Evolutionary conservation across 2,113 vertebrate genomes (phyloP), one percentile per base, ranked within the genome.

Genomic region (Chloropsis cyanopogon): DNA sequence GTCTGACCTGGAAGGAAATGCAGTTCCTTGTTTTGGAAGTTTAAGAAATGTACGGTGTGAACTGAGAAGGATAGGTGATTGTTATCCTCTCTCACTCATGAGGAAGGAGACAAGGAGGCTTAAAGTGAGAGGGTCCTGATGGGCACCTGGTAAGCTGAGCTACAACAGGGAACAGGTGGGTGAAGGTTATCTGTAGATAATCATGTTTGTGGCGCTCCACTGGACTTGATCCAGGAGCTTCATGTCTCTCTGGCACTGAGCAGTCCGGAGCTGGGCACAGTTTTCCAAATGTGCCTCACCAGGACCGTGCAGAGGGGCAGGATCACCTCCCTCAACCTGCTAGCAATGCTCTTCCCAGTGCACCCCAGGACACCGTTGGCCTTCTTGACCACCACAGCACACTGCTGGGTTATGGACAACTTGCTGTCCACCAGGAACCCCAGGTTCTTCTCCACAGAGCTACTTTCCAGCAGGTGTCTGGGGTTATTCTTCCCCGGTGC

Each of bases 281-380:
- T 3, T 44, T 12, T 46, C 23, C 23, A 46, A 33, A 7, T 53
- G 46, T 75, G 33, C 23, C 28, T 75, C 52, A 68, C 33, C 20
- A 1, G 39, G 13, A 11, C 28, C 18, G 9, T n/a, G 39, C 0
- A 66, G 23, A 75, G 3, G 0, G 8, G 1, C 0, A n/a, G 33
- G 28, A 44, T 28, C 44, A 59, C 0, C 7, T 4, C 2, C 26
- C 14, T 8, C 0, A 0, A 0, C 19, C 15, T 59, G 23, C 33
- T 66, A 37, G 15, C 26, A 28, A 0, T n/a, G 60, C 1, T 66
- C 3, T 59, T 66, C 33, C 10, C 24, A 5, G 22, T 29, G 33
- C n/a, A 21, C 9, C 6, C 20, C 44, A 46, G 33, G 33, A 28
- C 12, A 42, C 4, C n/a, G 12, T 3, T 41, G 28, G 6, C 19